phyloP scores from a whole-genome alignment of 2,113 vertebrate genomes.

The Agelaius tricolor region DNA sequence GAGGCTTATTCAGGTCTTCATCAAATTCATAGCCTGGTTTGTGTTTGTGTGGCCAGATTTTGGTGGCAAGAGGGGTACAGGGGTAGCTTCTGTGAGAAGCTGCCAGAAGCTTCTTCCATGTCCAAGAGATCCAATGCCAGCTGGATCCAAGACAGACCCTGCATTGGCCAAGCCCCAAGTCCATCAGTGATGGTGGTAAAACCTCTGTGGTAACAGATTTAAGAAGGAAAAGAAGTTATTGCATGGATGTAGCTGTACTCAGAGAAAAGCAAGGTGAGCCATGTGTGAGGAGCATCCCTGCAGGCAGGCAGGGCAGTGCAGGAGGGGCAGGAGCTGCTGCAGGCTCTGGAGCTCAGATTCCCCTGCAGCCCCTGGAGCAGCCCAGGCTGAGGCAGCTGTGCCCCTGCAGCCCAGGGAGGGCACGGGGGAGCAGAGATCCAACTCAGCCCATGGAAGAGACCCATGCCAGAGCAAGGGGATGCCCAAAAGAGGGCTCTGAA shows the following conservation, averaged over 20 bases:
- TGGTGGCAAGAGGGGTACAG: neutral
- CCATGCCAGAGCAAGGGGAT: neutral
- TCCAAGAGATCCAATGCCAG: neutral
- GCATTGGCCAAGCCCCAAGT: rapidly evolving
- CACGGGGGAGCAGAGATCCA: neutral
- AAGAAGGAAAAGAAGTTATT: neutral
- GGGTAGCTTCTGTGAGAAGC: neutral
- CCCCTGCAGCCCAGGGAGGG: neutral
- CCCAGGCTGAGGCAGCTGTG: neutral
- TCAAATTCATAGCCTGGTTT: neutral
- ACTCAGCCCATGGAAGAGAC: neutral
- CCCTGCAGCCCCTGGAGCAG: neutral
- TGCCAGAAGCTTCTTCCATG: neutral
- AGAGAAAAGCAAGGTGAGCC: neutral
- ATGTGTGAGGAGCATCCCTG: rapidly evolving
- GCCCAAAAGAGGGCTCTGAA: neutral
- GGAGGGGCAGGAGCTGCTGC: neutral
- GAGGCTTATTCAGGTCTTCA: neutral
- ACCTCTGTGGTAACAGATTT: neutral
- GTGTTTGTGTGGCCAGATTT: neutral
- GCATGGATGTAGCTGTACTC: rapidly evolving
- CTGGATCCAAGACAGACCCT: neutral
- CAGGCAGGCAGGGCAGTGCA: neutral
- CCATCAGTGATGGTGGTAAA: neutral
- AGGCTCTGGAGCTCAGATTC: neutral